phyloP scores from a whole-genome alignment of 2,888 invertebrate genomes.

The Drosophila lacicola region DNA sequence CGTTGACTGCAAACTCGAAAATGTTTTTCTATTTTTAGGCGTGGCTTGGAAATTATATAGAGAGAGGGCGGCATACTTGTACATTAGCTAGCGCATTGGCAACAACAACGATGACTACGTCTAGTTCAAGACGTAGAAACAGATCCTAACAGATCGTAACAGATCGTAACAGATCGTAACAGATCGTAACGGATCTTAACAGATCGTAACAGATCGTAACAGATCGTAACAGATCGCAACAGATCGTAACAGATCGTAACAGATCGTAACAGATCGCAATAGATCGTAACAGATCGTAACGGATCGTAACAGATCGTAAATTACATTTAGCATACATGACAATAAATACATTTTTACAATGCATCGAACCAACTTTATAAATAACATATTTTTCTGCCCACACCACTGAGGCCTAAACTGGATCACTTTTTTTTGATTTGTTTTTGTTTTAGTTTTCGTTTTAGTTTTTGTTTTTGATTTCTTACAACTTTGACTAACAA shows the following conservation, averaged over 20 bases:
- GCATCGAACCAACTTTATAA: constrained; percentile 67
- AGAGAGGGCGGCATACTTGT: background rate
- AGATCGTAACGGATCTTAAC: no score
- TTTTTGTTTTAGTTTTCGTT: constrained; percentile 9
- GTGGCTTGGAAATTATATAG: no score
- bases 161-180: no score
- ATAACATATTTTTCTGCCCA: constrained; percentile 49
- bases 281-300: background rate
- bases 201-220: no score
- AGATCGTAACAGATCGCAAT: no score
- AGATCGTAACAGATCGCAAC: no score
- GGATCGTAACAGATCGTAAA: constrained; percentile 39
- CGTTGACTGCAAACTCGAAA: background rate
- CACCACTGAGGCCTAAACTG: constrained; percentile 45
- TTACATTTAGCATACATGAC: constrained; percentile 57
- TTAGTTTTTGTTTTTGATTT: constrained; percentile 19
- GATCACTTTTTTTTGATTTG: constrained; percentile 66
- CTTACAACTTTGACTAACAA: constrained; percentile 54
- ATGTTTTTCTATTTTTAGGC: no score
- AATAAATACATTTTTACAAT: constrained; percentile 57
- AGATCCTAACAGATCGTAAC: constrained; percentile 31
- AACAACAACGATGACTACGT: constrained; percentile 9
- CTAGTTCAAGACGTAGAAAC: constrained; percentile 9
- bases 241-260: no score
- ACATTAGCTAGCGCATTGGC: constrained; percentile 15